Evolutionary conservation across 1,140 invertebrate genomes (phyloP).

Genomic region (Mamestra configurata): DNA sequence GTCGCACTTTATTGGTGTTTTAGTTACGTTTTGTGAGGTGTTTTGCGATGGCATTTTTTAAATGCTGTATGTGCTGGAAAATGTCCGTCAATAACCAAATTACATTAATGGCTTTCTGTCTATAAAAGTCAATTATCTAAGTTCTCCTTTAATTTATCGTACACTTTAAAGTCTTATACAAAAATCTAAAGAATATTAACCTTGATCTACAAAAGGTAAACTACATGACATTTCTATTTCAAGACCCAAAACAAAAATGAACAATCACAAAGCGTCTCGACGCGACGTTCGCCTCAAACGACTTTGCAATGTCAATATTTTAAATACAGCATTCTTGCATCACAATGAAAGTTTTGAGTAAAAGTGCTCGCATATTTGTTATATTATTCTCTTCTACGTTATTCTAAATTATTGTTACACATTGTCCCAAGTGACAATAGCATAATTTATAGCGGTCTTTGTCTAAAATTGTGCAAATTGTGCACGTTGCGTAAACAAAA

Average conservation of each 20-base stretch:
- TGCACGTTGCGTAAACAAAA: constrained; percentile 41
- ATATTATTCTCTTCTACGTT: constrained; percentile 29
- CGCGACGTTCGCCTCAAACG: not conserved
- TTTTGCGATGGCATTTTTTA: too few relatives aligned
- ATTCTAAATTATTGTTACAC: constrained; percentile 22
- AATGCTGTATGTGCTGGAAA: too few relatives aligned
- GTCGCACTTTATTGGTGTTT: constrained; percentile 15
- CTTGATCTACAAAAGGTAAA: not conserved
- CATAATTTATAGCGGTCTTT: constrained; percentile 41
- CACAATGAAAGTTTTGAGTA: constrained; percentile 41
- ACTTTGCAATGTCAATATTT: constrained; percentile 9
- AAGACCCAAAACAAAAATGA: not conserved
- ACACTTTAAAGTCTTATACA: too few relatives aligned
- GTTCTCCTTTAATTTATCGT: too few relatives aligned
- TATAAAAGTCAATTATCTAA: too few relatives aligned
- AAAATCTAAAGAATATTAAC: too few relatives aligned
- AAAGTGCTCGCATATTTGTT: constrained; percentile 38
- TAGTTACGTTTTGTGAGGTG: constrained; percentile 1
- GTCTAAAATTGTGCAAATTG: constrained; percentile 49
- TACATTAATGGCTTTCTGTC: too few relatives aligned
- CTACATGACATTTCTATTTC: not conserved
- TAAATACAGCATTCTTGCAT: not conserved
- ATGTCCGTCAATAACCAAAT: too few relatives aligned
- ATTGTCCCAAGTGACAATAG: constrained; percentile 27
- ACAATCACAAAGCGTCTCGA: not conserved